These are phyloP conservation scores for Xestoiulus laeticollis DNA, from an alignment of 2,888 invertebrate species.

Conservation along the genomic window DNA sequence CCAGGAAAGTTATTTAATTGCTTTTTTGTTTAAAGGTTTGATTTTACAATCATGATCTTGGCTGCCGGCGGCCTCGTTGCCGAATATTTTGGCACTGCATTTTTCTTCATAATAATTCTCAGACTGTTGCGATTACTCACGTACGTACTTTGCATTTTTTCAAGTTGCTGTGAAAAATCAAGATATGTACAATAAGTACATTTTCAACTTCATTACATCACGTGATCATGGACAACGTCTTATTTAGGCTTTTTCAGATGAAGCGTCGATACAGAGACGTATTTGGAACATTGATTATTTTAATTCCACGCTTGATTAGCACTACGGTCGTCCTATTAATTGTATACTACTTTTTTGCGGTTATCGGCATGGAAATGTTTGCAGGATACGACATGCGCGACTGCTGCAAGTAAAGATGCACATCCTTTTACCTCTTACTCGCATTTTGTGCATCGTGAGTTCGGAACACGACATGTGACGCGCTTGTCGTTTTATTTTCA, in stretches of 20 bases:
- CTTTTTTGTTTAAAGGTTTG: slow-evolving; percentile 48
- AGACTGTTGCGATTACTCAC: slow-evolving; percentile 70
- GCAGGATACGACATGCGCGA: slow-evolving; percentile 77
- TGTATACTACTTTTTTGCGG: slow-evolving; percentile 87
- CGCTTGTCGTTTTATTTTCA: slow-evolving; percentile 61
- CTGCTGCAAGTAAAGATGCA: slow-evolving; percentile 76
- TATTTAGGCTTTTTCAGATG: slow-evolving; percentile 72
- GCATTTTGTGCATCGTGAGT: neutral
- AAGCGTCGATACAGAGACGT: slow-evolving; percentile 85
- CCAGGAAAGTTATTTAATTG: neutral
- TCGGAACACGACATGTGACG: neutral
- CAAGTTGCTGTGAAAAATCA: too few species aligned
- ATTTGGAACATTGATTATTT: slow-evolving; percentile 80
- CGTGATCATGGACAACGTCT: neutral
- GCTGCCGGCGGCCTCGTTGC: slow-evolving; percentile 72
- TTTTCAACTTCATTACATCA: too few species aligned
- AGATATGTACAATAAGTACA: too few species aligned
- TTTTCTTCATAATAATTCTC: slow-evolving; percentile 77
- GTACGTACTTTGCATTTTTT: slow-evolving; percentile 46
- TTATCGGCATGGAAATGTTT: slow-evolving; percentile 89
- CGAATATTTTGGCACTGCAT: slow-evolving; percentile 72
- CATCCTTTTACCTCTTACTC: neutral
- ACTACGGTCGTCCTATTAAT: slow-evolving; percentile 81
- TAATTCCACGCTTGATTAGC: slow-evolving; percentile 84
- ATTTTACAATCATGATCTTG: slow-evolving; percentile 63